Evolutionary conservation across 2,888 invertebrate species (phyloP), one percentile per base, ranked within the genome.

Genomic region (Heliconius ismenius): DNA sequence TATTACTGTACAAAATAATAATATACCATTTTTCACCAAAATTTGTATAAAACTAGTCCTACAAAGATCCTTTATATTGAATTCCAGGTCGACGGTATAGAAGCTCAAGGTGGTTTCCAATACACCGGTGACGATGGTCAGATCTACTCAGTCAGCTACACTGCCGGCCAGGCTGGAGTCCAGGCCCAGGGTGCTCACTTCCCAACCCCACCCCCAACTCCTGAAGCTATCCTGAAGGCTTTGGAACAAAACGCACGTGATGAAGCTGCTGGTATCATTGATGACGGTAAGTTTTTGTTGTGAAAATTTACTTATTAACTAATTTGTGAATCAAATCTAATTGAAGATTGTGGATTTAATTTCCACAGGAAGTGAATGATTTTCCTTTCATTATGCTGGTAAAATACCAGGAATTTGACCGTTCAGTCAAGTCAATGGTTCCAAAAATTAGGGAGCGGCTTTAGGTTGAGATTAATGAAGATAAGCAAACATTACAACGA

Each of bases 91-190:
- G 92, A 93, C 76, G 93, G 93, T 36, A 93, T 93, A 78, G 90
- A 94, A 81, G 95, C 95, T 39, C 94, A 95, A 80, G 96, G 96
- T 36, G 93, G 94, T 1, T 96, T 91, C 91, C 94, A 95, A 26
- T 95, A 95, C 90, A 95, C 95, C 65, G 95, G 95, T 78, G 95
- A 95, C 6, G 95, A 95, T 76, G 96, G 95, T 2, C 94, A 95
- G 82, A 83, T 94, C 75, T 95, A 95, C 89, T 88, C 95, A 77
- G 87, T 95, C 81, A 92, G 90, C 83, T 95, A 95, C 87, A 89
- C 92, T 0, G 95, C 95, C 4, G 95, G 95, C 65, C 94, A 95
- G 84, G 95, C 90, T 79, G 95, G 95, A 6, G 95, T 95, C 91
- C 91, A 91, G 83, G 93, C 95, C 73, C 92, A 93, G 81, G 95